Evolutionary conservation across 2,888 invertebrate species (phyloP).

Genomic region (Corbicula japonica): DNA sequence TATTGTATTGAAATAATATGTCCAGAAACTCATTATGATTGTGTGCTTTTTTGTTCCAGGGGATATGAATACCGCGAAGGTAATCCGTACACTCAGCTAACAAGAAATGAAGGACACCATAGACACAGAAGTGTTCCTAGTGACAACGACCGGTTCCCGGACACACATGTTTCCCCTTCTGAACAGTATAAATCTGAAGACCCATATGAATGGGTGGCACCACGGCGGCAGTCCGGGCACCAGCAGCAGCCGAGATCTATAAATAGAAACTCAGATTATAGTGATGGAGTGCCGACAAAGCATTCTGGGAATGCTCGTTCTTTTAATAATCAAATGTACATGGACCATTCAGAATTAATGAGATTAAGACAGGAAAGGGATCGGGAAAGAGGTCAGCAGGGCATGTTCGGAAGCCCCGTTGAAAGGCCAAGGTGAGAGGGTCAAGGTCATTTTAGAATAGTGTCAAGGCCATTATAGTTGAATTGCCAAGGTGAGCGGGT

Average conservation of each 20-base stretch:
- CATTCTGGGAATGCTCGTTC: slow-evolving; percentile 69
- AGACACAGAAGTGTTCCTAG: slow-evolving; percentile 59
- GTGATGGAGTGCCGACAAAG: slow-evolving; percentile 34
- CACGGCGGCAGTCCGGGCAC: slow-evolving; percentile 48
- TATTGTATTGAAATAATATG: too few species aligned
- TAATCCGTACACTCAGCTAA: slow-evolving; percentile 61
- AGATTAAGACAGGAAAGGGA: slow-evolving; percentile 62
- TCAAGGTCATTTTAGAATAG: slow-evolving; percentile 21
- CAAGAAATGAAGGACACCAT: slow-evolving; percentile 41
- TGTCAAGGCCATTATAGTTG: too few species aligned
- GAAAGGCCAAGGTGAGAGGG: slow-evolving; percentile 77
- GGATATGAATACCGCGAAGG: slow-evolving; percentile 68
- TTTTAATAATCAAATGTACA: slow-evolving; percentile 83
- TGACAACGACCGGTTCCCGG: slow-evolving; percentile 39
- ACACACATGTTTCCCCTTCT: slow-evolving; percentile 36
- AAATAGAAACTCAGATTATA: slow-evolving; percentile 44
- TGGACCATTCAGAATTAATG: slow-evolving; percentile 81
- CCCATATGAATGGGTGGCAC: slow-evolving; percentile 80
- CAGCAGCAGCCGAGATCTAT: slow-evolving; percentile 32
- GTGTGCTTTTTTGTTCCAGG: slow-evolving; percentile 54
- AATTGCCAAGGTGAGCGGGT: too few species aligned
- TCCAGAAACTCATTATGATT: background rate
- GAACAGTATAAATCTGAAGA: slow-evolving; percentile 68
- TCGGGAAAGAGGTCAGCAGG: slow-evolving; percentile 48
- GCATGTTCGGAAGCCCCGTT: slow-evolving; percentile 65